These are phyloP conservation scores for Diarsia mendica DNA, from an alignment of 2,888 invertebrate genomes.

Conservation along the genomic window DNA sequence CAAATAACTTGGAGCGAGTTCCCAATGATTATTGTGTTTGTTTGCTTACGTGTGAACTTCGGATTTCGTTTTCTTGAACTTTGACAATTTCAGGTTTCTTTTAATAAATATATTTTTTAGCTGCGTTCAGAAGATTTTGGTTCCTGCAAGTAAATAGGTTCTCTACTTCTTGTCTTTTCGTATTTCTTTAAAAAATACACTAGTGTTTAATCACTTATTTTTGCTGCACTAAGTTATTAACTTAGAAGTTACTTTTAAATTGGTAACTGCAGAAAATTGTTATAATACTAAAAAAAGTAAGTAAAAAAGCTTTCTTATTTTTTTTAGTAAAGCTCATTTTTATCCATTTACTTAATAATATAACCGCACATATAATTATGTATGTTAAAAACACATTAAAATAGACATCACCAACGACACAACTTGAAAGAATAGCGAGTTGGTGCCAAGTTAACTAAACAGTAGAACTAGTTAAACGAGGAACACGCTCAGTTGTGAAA, in stretches of 20 bases:
- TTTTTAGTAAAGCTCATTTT: too few relatives aligned
- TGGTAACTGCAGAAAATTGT: neutral
- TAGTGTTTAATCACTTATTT: neutral
- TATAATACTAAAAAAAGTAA: too few relatives aligned
- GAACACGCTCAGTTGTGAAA: neutral
- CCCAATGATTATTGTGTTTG: constrained; percentile 44
- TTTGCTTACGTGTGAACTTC: constrained; percentile 38
- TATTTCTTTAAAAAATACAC: neutral
- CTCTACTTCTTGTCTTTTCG: neutral
- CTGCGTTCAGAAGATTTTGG: neutral
- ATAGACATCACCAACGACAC: constrained; percentile 8
- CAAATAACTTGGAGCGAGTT: constrained; percentile 48
- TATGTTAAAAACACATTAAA: constrained; percentile 21
- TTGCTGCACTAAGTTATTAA: too few relatives aligned
- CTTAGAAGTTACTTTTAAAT: neutral
- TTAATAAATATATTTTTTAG: constrained; percentile 20
- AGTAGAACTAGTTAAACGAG: neutral
- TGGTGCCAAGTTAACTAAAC: constrained; percentile 31
- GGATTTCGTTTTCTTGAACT: constrained; percentile 19
- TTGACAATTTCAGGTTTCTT: constrained; percentile 7
- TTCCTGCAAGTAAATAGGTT: neutral
- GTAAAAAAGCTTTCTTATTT: too few relatives aligned
- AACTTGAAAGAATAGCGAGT: constrained; percentile 25
- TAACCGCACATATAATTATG: neutral
- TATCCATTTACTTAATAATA: too few relatives aligned